These are phyloP conservation scores for Acholoe squamosa DNA, from an alignment of 2,888 invertebrate genomes.

Conservation along the genomic window DNA sequence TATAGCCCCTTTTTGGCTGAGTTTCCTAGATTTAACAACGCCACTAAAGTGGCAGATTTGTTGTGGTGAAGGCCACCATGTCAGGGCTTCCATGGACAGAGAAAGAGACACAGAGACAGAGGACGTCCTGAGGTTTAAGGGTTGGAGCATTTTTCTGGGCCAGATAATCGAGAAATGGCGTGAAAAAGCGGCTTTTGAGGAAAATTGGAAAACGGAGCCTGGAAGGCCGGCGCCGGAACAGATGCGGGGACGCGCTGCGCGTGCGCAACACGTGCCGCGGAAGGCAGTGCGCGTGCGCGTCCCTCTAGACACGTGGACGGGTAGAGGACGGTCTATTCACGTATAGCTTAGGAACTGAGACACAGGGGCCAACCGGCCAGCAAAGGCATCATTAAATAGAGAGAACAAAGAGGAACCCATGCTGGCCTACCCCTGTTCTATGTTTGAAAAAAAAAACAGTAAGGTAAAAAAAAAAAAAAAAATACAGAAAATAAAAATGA, in stretches of 20 bases:
- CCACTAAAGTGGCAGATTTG: not conserved
- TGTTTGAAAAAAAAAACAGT: conserved; percentile 2
- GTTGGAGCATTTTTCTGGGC: conserved; percentile 25
- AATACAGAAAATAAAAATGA: not conserved
- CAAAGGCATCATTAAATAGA: conserved; percentile 53
- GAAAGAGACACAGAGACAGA: conserved; percentile 10
- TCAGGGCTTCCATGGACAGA: not conserved
- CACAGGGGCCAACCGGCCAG: not conserved
- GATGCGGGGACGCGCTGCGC: conserved; percentile 23
- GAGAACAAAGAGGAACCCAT: conserved; percentile 7
- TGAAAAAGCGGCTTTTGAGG: conserved; percentile 59
- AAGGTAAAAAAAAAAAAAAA: not conserved
- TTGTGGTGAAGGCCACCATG: not conserved
- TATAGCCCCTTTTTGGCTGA: not conserved
- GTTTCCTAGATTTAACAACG: not conserved
- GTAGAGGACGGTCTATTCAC: conserved; percentile 2
- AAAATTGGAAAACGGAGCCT: conserved; percentile 51
- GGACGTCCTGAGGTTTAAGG: not conserved
- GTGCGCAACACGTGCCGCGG: conserved; percentile 4
- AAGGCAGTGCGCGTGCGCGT: conserved; percentile 5
- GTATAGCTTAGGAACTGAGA: not conserved
- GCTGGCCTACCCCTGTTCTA: conserved; percentile 19
- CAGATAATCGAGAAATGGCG: conserved; percentile 54
- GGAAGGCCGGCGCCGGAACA: conserved; percentile 32
- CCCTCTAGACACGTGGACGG: conserved; percentile 10